Base-by-base conservation (phyloP, 2,888 invertebrate species). In the Coelopa pilipes region DNA sequence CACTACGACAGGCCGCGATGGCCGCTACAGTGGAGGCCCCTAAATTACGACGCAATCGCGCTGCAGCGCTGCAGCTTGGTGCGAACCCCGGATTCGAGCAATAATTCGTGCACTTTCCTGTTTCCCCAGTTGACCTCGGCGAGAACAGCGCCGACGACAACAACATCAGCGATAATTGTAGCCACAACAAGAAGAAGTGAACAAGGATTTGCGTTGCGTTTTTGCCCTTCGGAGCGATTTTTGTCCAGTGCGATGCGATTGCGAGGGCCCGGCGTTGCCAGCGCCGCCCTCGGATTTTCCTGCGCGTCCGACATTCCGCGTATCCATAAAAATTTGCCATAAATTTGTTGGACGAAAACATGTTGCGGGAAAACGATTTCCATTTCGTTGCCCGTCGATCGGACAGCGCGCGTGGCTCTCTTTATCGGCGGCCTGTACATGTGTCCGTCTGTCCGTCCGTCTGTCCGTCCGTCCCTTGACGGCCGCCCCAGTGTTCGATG, bases 321-420 rank as follows among this genome's bases (percentile, higher is more conserved):
- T 45, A 63, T 71, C 46, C 47, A 71, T 71, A 71, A 65, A 71
- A 71, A 71, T 71, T 71, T 71, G 71, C 65, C 55, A 71, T 71
- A 71, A 71, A 71, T 71, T 71, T 71, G 63, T 71, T 71, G 17
- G 13, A 50, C 34, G 24, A 9, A 15, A 53, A 55, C 4, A 62
- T 9, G 9, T n/a, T 47, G 49, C 49, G 21, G 50, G 24, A 70
- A 59, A 34, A 53, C 17, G 50, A 63, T 62, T 70, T 70, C 50
- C 53, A 62, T 70, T 70, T 63, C 62, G n/a, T 17, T 70, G 62
- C 63, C 15, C 17, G 46, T n/a, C 34, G 45, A 60, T 47, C 34
- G 34, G 34, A 34, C 34, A 49, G 7, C 24, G 17, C 17, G 34
- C 34, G 7, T 62, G n/a, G 57, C 1, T n/a, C 19, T 34, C 46